Percentiles rank a stretch among this genome's conserved stretches.
These are phyloP conservation scores for Dendroctonus ponderosae DNA, from an alignment of 1,140 invertebrate genomes.

Conservation along the genomic window DNA sequence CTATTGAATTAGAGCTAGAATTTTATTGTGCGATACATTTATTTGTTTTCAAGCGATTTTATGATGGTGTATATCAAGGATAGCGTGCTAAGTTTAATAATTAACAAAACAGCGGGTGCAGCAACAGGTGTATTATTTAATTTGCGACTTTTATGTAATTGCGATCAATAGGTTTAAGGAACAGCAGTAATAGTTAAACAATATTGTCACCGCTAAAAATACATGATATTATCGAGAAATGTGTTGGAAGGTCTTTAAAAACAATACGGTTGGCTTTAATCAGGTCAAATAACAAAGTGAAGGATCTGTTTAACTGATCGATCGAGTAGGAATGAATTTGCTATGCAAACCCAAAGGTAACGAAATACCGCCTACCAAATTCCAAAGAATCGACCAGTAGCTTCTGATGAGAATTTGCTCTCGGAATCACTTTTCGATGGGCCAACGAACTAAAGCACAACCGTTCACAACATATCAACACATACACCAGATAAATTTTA, in stretches of 20 bases:
- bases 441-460: conserved; percentile 4
- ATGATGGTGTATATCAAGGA: too few species aligned
- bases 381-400: conserved; percentile 35
- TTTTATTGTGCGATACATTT: too few species aligned
- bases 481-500: conserved; percentile 8
- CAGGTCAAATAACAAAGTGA: conserved; percentile 12
- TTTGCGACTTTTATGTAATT: too few species aligned
- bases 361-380: conserved; percentile 41
- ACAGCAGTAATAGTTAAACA: background rate
- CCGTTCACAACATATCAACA: conserved; percentile 15
- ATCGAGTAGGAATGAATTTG: conserved; percentile 16
- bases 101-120: too few species aligned
- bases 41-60: too few species aligned
- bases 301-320: conserved; percentile 4
- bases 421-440: background rate
- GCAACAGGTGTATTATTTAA: too few species aligned
- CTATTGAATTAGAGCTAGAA: too few species aligned
- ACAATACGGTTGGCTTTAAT: conserved; percentile 5
- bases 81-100: too few species aligned
- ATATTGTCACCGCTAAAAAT: conserved; percentile 14
- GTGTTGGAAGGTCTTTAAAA: background rate
- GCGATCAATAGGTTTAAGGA: too few species aligned
- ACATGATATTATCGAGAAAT: conserved; percentile 24
- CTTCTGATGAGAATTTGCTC: conserved; percentile 8
- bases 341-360: conserved; percentile 13